phyloP scores from a whole-genome alignment of 2,797 vertebrate species.

The Scleropages formosus region DNA sequence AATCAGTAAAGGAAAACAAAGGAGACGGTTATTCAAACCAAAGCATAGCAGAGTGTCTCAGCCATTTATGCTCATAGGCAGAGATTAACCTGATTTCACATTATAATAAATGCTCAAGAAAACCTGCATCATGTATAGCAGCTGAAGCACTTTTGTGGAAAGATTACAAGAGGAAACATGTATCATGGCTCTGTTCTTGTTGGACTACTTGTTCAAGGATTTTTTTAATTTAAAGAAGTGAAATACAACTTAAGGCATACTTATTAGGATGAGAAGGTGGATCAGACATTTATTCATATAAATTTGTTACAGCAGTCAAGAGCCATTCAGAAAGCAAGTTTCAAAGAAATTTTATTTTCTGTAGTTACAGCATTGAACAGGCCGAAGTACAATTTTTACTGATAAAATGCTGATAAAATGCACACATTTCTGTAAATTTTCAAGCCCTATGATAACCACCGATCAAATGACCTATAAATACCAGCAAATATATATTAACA shows the following conservation, averaged over 20 bases:
- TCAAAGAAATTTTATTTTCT: constrained; percentile 12
- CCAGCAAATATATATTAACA: constrained; percentile 14
- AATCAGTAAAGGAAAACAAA: neutral
- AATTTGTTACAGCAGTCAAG: neutral
- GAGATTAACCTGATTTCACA: neutral
- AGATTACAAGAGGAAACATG: neutral
- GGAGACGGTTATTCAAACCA: no score
- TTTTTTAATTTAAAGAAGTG: neutral
- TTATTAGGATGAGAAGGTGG: neutral
- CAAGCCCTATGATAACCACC: no score
- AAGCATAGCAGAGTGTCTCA: neutral
- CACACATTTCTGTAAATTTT: neutral
- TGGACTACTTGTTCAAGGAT: no score
- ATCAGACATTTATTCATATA: neutral
- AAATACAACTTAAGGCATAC: neutral
- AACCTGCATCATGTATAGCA: neutral
- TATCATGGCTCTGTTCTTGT: neutral
- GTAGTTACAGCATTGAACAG: neutral
- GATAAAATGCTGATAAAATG: neutral
- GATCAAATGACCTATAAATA: constrained; percentile 7
- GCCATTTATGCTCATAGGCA: neutral
- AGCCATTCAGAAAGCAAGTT: constrained; percentile 1
- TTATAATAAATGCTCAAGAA: neutral
- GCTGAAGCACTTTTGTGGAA: neutral
- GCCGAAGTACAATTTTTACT: neutral